Base-by-base conservation (phyloP, 2,797 vertebrate genomes). In the Acipenser transmontanus region DNA sequence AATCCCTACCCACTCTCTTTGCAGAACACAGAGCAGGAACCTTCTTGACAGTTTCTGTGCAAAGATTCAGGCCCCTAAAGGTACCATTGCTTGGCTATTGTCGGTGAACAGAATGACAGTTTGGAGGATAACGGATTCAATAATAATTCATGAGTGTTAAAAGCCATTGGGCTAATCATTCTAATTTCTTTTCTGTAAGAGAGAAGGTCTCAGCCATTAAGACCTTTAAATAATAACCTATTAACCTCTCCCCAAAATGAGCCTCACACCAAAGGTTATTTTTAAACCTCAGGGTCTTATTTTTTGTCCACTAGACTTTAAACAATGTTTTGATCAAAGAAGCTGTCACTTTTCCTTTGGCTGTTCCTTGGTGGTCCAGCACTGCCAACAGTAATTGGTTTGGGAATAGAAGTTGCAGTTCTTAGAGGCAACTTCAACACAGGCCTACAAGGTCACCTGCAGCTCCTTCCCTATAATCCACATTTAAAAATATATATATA, bases 361-460 rank as follows among this genome's bases (percentile, higher is more conserved):
- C 80, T 83, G 82, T 82, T 86, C 87, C 82, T 76, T 86, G 89
- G 88, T 91, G 88, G 89, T 89, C 87, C 84, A 78, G 80, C 84
- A 84, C 83, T 83, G 81, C 85, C 82, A 85, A 86, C 78, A 75
- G 78, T 88, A 89, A 91, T 89, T 91, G 86, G 89, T 88, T 89
- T 85, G 84, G 74, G 84, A 85, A 77, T 75, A 70, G 65, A 79
- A 80, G 74, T 79, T 75, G 71, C 79, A 52, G 74, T 77, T 71
- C 34, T 63, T 63, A 63, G 65, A 56, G 67, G 50, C 14, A 61
- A 48, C 62, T 34, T 65, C 64, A 59, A 60, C 65, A 73, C 70
- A 78, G 85, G 83, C 85, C 84, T 80, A 77, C 79, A 85, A 89
- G 88, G 88, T 89, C 86, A 83, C 75, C 74, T 77, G 71, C 85